phyloP scores from a whole-genome alignment of 2,113 vertebrate genomes.

The Ciconia stormi region DNA sequence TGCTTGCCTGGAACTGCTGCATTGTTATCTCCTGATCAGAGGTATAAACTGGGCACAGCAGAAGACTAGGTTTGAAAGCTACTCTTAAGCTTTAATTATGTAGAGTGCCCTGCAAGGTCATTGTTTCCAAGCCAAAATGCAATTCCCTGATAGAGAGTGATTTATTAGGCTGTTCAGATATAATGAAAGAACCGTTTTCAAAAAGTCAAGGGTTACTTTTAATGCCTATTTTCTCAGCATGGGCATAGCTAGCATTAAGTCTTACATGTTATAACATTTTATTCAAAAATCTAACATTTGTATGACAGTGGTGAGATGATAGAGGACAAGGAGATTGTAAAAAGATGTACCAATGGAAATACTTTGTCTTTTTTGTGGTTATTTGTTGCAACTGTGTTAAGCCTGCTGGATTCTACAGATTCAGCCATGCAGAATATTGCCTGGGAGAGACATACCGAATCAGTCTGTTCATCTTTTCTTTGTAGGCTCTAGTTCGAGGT shows the following conservation, averaged over 20 bases:
- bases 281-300: neutral
- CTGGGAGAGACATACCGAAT: accelerated
- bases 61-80: neutral
- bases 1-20: neutral
- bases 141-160: neutral
- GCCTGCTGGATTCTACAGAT: neutral
- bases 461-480: neutral
- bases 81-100: constrained; percentile 38
- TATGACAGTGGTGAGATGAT: neutral
- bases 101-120: neutral
- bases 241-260: neutral
- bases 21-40: constrained; percentile 36
- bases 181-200: neutral
- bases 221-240: constrained; percentile 12
- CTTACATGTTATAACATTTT: neutral
- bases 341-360: neutral
- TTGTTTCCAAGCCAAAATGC: constrained; percentile 24
- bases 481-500: neutral
- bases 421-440: neutral
- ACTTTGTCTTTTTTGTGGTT: neutral
- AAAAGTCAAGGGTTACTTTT: neutral
- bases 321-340: neutral
- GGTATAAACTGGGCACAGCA: constrained; percentile 12
- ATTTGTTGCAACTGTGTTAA: neutral
- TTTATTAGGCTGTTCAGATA: constrained; percentile 30